A percentile compares a stretch with the other conserved stretches of the same genome.
These are phyloP conservation scores for Psilanteris sp. DNA, from an alignment of 1,140 invertebrate species.

Conservation along the genomic window DNA sequence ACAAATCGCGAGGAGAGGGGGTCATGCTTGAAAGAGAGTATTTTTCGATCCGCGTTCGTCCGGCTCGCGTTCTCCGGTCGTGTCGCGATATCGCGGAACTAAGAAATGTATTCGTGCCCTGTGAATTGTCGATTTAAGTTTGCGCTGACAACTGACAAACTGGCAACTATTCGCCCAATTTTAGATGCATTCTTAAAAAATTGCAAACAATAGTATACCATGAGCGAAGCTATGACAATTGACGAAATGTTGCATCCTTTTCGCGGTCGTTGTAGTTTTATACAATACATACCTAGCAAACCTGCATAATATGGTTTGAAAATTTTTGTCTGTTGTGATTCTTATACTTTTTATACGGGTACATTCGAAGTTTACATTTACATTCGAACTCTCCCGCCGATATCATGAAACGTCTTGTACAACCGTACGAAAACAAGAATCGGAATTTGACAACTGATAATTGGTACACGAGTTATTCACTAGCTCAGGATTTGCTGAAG, in stretches of 20 bases:
- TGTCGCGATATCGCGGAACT: too few relatives aligned
- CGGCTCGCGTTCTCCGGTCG: too few relatives aligned
- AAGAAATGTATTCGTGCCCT: too few relatives aligned
- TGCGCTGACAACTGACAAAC: slow-evolving; percentile 30
- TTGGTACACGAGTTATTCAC: slow-evolving; percentile 22
- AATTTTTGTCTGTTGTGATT: slow-evolving; percentile 11
- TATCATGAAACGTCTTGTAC: slow-evolving; percentile 22
- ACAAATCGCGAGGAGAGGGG: too few relatives aligned
- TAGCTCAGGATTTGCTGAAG: slow-evolving; percentile 19
- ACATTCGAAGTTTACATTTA: slow-evolving; percentile 29
- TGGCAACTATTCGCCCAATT: slow-evolving; percentile 15
- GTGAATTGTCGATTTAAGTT: too few relatives aligned
- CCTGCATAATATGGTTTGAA: slow-evolving; percentile 32
- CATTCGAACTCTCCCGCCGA: slow-evolving; percentile 10
- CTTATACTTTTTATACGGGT: slow-evolving; percentile 11
- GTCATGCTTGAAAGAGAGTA: too few relatives aligned
- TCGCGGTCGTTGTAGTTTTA: slow-evolving; percentile 26
- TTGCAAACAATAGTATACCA: slow-evolving; percentile 21
- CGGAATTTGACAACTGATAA: slow-evolving; percentile 32
- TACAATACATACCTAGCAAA: slow-evolving; percentile 32
- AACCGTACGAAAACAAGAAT: slow-evolving; percentile 16
- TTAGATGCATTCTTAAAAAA: slow-evolving; percentile 23
- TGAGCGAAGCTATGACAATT: slow-evolving; percentile 16
- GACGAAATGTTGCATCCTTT: slow-evolving; percentile 29
- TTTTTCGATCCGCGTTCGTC: too few relatives aligned